A percentile compares a stretch with the other conserved stretches of the same genome.
Evolutionary conservation across 2,797 vertebrate genomes (phyloP).

Genomic region (Cichlasoma orientale): DNA sequence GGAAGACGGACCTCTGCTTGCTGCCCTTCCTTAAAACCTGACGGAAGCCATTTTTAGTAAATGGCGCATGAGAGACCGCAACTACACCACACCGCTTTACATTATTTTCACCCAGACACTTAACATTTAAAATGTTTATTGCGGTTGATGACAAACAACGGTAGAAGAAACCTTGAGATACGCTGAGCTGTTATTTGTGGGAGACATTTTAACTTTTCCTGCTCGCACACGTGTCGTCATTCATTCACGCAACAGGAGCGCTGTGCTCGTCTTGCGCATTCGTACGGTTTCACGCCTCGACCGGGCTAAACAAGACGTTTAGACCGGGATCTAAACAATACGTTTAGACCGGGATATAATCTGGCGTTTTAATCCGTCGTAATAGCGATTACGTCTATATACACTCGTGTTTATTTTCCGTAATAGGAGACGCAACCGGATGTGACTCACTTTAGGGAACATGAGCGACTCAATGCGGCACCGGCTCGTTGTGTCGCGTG

Average conservation of each 20-base stretch:
- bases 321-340: too few species aligned
- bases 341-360: neutral
- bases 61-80: conserved; percentile 54
- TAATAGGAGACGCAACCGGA: conserved; percentile 47
- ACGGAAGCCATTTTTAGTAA: conserved; percentile 71
- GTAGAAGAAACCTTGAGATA: neutral
- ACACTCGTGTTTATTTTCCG: neutral
- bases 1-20: neutral
- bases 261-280: neutral
- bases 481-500: neutral
- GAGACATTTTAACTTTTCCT: neutral
- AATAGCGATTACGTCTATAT: rapidly evolving
- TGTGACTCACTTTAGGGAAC: conserved; percentile 16
- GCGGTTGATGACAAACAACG: rapidly evolving
- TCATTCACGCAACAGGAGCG: conserved; percentile 50
- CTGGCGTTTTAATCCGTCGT: neutral
- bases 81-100: neutral
- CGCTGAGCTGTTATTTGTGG: neutral
- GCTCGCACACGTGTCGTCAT: conserved; percentile 68
- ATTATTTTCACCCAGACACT: neutral
- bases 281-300: neutral
- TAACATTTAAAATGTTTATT: rapidly evolving
- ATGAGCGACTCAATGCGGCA: neutral
- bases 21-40: conserved; percentile 4
- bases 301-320: neutral